Conservation (phyloP, 2,113 vertebrate genomes). For the Hippoglossus stenolepis region DNA sequence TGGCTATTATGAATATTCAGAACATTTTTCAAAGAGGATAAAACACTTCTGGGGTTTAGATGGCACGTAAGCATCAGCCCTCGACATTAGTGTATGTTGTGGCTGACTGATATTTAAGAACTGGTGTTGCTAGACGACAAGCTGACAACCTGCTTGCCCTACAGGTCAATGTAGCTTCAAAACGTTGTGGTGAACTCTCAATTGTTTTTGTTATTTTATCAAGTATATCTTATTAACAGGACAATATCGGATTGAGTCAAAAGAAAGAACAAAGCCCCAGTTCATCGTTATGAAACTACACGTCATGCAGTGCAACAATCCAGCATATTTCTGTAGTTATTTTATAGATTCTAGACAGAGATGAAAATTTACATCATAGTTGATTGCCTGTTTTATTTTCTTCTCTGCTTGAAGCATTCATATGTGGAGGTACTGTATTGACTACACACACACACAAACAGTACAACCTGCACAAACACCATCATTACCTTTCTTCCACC, state of each 20-base stretch:
- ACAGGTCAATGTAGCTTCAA: too few species aligned
- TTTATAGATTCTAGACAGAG: too few species aligned
- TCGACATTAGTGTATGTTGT: background rate
- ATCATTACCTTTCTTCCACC: background rate
- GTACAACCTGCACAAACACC: slow-evolving; percentile 28
- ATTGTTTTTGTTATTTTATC: too few species aligned
- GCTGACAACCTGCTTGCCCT: too few species aligned
- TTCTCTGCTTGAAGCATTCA: background rate
- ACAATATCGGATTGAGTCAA: background rate
- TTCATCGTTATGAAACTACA: too few species aligned
- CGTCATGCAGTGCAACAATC: too few species aligned
- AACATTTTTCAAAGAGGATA: background rate
- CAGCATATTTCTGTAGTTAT: too few species aligned
- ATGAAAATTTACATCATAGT: background rate
- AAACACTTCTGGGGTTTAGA: too few species aligned
- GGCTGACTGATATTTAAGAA: too few species aligned
- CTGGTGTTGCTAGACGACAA: too few species aligned
- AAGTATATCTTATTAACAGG: too few species aligned
- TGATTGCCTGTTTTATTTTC: background rate
- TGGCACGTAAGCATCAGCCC: background rate
- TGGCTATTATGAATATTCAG: background rate
- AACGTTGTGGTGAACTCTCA: too few species aligned
- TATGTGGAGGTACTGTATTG: background rate
- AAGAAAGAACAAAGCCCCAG: background rate
- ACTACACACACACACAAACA: slow-evolving; percentile 2